Percentiles rank a stretch among this genome's conserved stretches.
Conservation (phyloP, 2,113 vertebrate genomes). For the Lathamus discolor region DNA sequence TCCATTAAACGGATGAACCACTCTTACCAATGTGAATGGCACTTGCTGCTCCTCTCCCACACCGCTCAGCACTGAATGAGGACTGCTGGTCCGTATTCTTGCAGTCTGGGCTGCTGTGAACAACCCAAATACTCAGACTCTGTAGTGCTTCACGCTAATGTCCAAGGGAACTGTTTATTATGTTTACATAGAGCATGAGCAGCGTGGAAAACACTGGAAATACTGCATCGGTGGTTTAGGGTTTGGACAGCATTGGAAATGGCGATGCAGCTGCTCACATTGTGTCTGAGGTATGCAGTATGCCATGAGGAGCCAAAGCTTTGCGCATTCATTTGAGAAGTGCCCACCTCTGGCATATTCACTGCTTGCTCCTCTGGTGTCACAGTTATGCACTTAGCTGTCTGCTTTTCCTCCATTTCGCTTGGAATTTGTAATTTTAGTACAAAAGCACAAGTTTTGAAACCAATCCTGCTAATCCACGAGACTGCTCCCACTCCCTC, state of each 20-base stretch:
- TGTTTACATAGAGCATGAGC: constrained; percentile 28
- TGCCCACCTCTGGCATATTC: neutral
- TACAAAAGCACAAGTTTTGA: constrained; percentile 9
- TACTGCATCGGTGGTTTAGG: constrained; percentile 16
- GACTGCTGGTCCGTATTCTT: neutral
- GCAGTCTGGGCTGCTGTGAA: neutral
- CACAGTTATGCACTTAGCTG: neutral
- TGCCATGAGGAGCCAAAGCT: constrained; percentile 6
- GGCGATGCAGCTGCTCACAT: neutral
- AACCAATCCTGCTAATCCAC: neutral
- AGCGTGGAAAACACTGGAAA: constrained; percentile 31
- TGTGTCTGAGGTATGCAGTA: neutral
- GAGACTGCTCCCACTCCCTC: neutral
- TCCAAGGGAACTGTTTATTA: constrained; percentile 59
- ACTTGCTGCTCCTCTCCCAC: neutral
- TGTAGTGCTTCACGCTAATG: neutral
- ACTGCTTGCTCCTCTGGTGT: neutral
- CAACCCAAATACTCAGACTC: neutral
- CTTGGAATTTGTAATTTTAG: neutral
- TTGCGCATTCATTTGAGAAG: neutral
- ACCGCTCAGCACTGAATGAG: neutral
- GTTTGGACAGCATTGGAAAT: constrained; percentile 18
- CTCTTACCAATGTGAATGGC: neutral
- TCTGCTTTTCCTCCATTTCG: neutral
- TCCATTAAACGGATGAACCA: neutral